Base-by-base conservation (phyloP, 2,888 invertebrate species). In the Lepeophtheirus nordmannii region DNA sequence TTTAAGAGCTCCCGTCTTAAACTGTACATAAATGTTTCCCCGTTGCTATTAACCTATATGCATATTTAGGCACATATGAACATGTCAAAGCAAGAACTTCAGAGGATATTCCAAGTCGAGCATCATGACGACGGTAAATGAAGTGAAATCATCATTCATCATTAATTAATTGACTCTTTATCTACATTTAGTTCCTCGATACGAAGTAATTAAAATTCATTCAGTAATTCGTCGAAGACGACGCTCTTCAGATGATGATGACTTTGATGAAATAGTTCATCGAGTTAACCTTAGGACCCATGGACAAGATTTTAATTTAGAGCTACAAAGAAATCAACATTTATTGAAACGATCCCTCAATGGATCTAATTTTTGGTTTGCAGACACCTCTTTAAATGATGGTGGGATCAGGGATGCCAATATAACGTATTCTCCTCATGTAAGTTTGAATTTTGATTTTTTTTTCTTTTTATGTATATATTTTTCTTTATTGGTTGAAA, bases 1-100 rank as follows among this genome's bases (percentile, higher is more conserved):
- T 30, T 5, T 30, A 30, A 30, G 30, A 5, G 2, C 30, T 30
- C 30, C 30, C 7, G 7, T 30, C 30, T 30, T 30, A 30, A 30
- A 30, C 7, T 30, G 2, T 7, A 2, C 30, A 30, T 5, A 30
- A 30, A 30, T 30, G 30, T 30, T 5, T 5, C 30, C 30, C 30
- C 7, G 2, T 30, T 30, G 30, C 30, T 5, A 30, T n/a, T n/a
- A n/a, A n/a, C n/a, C n/a, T n/a, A n/a, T n/a, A n/a, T n/a, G n/a
- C n/a, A 30, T 75, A 84, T 83, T 64, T 84, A 90, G 89, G 82
- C 89, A 74, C 90, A 91, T 81, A 86, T 86, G 79, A 85, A 85
- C 75, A 90, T 91, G 90, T 85, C 86, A 71, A 77, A 82, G 74
- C 85, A 86, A 69, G 89, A 91, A 78, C 79, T 89, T 73, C 81